Evolutionary conservation across 2,888 invertebrate genomes (phyloP), one percentile per base, ranked within the genome.

Genomic region (Meteorus colon): DNA sequence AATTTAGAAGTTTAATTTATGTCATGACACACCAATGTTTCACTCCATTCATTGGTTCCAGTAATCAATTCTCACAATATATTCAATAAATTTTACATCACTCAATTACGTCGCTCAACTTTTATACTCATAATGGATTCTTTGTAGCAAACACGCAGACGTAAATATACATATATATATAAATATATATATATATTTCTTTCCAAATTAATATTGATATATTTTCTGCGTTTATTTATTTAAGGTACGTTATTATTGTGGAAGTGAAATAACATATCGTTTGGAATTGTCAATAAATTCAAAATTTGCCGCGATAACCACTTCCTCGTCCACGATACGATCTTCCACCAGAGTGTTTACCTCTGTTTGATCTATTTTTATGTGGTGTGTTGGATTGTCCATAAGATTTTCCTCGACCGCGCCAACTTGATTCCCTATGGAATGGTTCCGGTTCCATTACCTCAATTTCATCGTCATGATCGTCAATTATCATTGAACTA

Each of bases 401-500:
- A 72, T 82, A 84, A 5, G 83, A 29, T 67, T 81, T 85, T n/a
- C 83, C 84, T 31, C 84, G 80, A 31, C 81, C 78, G 51, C 82
- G 78, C 85, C 85, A 87, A 55, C 82, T 85, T 8, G 80, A 66
- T 70, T 81, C 82, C 65, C 83, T 81, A 41, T 81, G 79, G 74
- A 80, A 84, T 74, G 78, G 77, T 31, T 83, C 81, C 27, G 82
- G 81, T 65, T 81, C 69, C 29, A 80, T 67, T 24, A 79, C 75
- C 51, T 84, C 83, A n/a, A 86, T 34, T 48, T 86, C 85, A 29
- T 86, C 86, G 41, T 86, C 86, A 2, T 86, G 84, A 51, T 86
- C 85, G 31, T 84, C 86, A 19, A 85, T 62, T 1, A 82, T 79
- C 83, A 85, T 83, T 0, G 87, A 86, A 72, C 86, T 87, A 51